Conservation (phyloP, 2,888 invertebrate genomes). For the Dyspetes luteomarginatus region DNA sequence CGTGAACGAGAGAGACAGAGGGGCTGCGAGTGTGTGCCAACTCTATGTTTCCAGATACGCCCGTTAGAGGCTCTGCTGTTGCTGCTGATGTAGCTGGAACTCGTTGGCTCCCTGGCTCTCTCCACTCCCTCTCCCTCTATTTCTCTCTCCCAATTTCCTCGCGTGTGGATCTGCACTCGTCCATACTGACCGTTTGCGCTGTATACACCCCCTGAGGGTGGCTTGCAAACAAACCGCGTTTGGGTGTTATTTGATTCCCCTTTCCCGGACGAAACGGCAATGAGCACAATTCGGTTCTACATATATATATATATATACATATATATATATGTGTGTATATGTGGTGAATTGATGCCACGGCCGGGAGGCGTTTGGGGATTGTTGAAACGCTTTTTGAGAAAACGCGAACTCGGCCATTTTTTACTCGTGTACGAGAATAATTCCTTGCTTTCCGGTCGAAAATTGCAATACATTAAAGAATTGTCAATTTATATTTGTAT, state of each 20-base stretch:
- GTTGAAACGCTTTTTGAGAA: background rate
- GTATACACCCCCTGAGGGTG: slow-evolving; percentile 68
- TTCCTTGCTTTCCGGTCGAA: slow-evolving; percentile 6
- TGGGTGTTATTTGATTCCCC: slow-evolving; percentile 77
- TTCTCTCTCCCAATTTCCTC: slow-evolving; percentile 5
- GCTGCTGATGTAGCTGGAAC: slow-evolving; percentile 24
- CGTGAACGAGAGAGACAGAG: background rate
- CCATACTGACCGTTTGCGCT: slow-evolving; percentile 42
- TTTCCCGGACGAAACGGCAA: slow-evolving; percentile 58
- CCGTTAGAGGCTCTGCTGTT: slow-evolving; percentile 4
- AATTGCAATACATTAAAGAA: background rate
- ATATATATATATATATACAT: no score
- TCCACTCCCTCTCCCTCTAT: background rate
- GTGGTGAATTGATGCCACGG: slow-evolving; percentile 17
- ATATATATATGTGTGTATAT: no score
- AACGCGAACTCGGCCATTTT: background rate
- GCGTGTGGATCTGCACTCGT: slow-evolving; percentile 69
- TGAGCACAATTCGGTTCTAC: slow-evolving; percentile 29
- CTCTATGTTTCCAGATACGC: background rate
- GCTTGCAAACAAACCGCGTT: slow-evolving; percentile 80
- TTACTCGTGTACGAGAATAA: background rate
- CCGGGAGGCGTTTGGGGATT: background rate
- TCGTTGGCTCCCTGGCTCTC: background rate
- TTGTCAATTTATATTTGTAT: no score
- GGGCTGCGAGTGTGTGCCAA: background rate